Evolutionary conservation across 2,113 vertebrate genomes (phyloP).

Genomic region (Osmerus eperlanus): DNA sequence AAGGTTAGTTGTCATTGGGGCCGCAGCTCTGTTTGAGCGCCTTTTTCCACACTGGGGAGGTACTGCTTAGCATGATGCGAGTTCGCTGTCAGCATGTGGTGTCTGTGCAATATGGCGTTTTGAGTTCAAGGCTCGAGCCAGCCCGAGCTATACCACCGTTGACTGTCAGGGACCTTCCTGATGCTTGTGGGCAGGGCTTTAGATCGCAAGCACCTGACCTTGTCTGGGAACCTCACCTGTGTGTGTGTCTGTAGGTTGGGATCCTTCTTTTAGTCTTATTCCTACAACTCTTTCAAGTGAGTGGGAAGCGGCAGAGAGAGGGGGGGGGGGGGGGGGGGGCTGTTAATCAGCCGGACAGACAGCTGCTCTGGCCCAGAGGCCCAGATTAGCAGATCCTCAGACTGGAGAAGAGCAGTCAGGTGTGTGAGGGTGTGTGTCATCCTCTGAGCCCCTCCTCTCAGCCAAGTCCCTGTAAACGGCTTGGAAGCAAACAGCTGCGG

Average conservation of each 20-base stretch:
- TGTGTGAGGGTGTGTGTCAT: conserved; percentile 31
- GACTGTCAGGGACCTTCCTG: too few relatives aligned
- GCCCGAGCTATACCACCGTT: too few relatives aligned
- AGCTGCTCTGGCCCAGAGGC: conserved; percentile 52
- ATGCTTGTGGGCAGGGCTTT: neutral
- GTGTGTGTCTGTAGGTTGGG: conserved; percentile 1
- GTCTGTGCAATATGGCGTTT: too few relatives aligned
- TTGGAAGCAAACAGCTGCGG: conserved; percentile 65
- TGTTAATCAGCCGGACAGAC: conserved; percentile 61
- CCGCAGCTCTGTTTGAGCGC: too few relatives aligned
- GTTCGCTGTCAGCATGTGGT: too few relatives aligned
- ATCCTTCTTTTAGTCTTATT: conserved; percentile 9
- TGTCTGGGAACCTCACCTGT: too few relatives aligned
- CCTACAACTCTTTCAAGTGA: neutral
- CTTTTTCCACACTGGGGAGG: too few relatives aligned
- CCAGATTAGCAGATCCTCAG: conserved; percentile 55
- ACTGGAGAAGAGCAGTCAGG: conserved; percentile 25
- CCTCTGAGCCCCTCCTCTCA: conserved; percentile 35
- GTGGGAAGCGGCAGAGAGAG: neutral
- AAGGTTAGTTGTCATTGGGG: too few relatives aligned
- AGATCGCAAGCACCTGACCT: neutral
- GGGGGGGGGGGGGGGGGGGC: conserved; percentile 11
- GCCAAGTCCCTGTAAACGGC: conserved; percentile 64
- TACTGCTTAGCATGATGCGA: too few relatives aligned
- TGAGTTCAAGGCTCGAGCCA: neutral